A percentile compares a stretch with the other conserved stretches of the same genome.
phyloP scores from a whole-genome alignment of 2,888 invertebrate species.

The Macroteleia sp. region DNA sequence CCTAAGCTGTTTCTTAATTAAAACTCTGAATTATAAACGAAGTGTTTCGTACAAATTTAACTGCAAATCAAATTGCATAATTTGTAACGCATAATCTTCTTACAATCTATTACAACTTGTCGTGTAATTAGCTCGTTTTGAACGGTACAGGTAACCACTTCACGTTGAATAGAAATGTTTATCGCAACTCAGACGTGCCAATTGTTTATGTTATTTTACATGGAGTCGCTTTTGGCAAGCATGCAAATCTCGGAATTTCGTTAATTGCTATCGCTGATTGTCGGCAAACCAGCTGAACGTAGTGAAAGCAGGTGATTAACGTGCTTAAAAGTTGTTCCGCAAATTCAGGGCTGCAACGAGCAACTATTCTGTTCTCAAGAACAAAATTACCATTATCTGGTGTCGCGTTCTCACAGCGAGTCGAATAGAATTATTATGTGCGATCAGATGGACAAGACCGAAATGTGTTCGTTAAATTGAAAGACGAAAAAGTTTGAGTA shows the following conservation, averaged over 20 bases:
- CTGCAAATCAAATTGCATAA: too few relatives aligned
- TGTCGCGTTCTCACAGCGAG: slow-evolving; percentile 3
- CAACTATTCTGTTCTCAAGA: slow-evolving; percentile 23
- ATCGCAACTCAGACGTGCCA: too few relatives aligned
- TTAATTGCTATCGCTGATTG: slow-evolving; percentile 79
- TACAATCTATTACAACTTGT: too few relatives aligned
- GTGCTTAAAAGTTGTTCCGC: slow-evolving; percentile 72
- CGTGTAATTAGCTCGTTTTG: too few relatives aligned
- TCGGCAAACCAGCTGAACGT: slow-evolving; percentile 73
- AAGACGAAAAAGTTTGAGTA: slow-evolving; percentile 3
- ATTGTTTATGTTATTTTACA: slow-evolving; percentile 68
- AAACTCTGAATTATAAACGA: too few relatives aligned
- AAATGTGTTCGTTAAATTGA: slow-evolving; percentile 24
- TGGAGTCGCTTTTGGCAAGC: slow-evolving; percentile 70
- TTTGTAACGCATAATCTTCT: too few relatives aligned
- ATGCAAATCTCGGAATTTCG: slow-evolving; percentile 73
- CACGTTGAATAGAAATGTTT: too few relatives aligned
- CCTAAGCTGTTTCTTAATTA: too few relatives aligned
- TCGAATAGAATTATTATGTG: slow-evolving; percentile 15
- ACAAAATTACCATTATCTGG: slow-evolving; percentile 48
- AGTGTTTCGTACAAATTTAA: too few relatives aligned
- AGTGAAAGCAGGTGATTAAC: slow-evolving; percentile 76
- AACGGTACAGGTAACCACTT: too few relatives aligned
- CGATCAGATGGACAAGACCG: slow-evolving; percentile 8
- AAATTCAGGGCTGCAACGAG: slow-evolving; percentile 54